Evolutionary conservation across 2,797 vertebrate species (phyloP), one percentile per base, ranked within the genome.

Genomic region (Notamacropus eugenii): DNA sequence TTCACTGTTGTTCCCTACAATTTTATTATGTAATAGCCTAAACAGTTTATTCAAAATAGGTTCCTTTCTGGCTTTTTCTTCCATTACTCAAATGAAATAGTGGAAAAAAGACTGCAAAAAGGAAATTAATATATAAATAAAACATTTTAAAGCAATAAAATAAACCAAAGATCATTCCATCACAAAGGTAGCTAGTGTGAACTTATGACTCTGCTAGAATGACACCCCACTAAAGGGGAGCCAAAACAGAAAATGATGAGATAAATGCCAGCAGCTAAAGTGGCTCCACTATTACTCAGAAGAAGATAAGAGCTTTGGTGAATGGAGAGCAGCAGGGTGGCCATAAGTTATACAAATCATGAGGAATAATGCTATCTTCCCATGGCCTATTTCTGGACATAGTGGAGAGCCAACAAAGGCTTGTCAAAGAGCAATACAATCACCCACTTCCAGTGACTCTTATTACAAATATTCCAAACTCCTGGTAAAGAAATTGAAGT

Each of bases 61-160:
- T 50, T 58, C 14, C 3, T 56, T 92, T 92, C 52, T 59, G 91
- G 10, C 10, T 82, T 19, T 31, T 92, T 91, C 19, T 92, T 22
- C 4, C 31, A 91, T 67, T 96, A 96, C 92, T 92, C 93, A 90
- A 55, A n/a, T 46, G 55, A 91, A 62, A 4, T 40, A 93, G 50
- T 62, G 90, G 91, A 87, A 91, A 40, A 67, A 67, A 87, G 56
- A 24, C 28, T 55, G 54, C 50, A 27, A 27, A 59, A 91, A 87
- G 29, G 34, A 34, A 94, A 13, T 62, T 62, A 46, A 29, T 13
- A 94, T 19, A 29, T 46, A 93, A 52, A 67, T 8, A 87, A 57
- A 34, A 67, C 46, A 93, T 58, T 91, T 91, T 29, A 90, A 96
- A 87, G 82, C 5, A 46, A 11, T 34, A 54, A 16, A 34, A 5